A percentile compares a stretch with the other conserved stretches of the same genome.
phyloP scores from a whole-genome alignment of 2,113 vertebrate genomes.

The Elephas maximus region DNA sequence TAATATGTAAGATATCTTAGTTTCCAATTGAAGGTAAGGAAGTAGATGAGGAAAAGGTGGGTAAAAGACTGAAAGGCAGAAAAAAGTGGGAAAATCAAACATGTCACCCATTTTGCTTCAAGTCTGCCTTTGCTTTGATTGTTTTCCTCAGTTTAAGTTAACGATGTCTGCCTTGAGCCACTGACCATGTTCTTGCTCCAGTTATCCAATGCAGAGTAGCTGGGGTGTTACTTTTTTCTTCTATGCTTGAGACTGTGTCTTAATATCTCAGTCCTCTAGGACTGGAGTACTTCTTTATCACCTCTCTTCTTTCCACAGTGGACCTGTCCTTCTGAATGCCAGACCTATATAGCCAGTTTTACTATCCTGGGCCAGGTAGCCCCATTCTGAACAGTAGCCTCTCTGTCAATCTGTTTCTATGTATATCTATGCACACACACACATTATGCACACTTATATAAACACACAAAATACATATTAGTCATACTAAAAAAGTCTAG shows the following conservation, averaged over 20 bases:
- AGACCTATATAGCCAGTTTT: neutral
- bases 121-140: neutral
- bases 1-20: conserved; percentile 12
- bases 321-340: neutral
- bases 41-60: neutral
- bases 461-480: neutral
- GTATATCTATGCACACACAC: neutral
- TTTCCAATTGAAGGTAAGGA: conserved; percentile 48
- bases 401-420: neutral
- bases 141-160: neutral
- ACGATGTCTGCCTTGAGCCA: neutral
- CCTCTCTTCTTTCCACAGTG: neutral
- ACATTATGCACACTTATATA: neutral
- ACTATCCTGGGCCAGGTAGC: neutral
- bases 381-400: neutral
- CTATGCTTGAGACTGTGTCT: neutral
- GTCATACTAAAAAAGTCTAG: neutral
- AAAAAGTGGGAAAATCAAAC: neutral
- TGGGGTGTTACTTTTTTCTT: neutral
- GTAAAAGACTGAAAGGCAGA: neutral
- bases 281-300: conserved; percentile 1
- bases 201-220: neutral
- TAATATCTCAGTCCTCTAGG: neutral
- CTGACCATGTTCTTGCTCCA: neutral
- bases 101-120: neutral